Conservation (phyloP, 2,113 vertebrate species). For the Festucalex cinctus region DNA sequence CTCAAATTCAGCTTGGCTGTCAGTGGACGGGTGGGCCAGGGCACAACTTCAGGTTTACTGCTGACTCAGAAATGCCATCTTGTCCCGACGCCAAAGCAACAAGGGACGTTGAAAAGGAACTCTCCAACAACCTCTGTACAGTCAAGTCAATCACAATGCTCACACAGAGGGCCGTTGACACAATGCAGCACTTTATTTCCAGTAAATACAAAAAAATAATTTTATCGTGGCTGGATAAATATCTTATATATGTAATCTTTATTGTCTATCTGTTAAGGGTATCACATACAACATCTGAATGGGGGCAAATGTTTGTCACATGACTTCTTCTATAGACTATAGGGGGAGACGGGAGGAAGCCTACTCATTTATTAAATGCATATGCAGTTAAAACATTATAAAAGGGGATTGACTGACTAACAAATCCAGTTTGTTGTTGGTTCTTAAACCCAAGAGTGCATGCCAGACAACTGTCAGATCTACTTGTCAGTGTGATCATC, state of each 20-base stretch:
- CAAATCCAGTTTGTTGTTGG: conserved; percentile 14
- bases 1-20: conserved; percentile 62
- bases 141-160: not conserved
- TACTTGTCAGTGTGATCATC: not conserved
- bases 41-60: conserved; percentile 56
- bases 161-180: conserved; percentile 4
- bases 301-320: conserved; percentile 51
- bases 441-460: conserved; percentile 59
- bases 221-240: conserved; percentile 71
- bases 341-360: conserved; percentile 34
- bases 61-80: conserved; percentile 66
- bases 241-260: conserved; percentile 53
- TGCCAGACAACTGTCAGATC: conserved; percentile 20
- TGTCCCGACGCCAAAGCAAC: conserved; percentile 43
- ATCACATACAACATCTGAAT: conserved; percentile 11
- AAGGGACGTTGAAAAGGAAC: conserved; percentile 24
- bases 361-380: conserved; percentile 23
- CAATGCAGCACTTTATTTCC: conserved; percentile 74
- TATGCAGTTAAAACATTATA: conserved; percentile 34
- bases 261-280: conserved; percentile 19
- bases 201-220: conserved; percentile 79
- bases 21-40: conserved; percentile 41
- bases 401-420: conserved; percentile 31
- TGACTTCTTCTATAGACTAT: conserved; percentile 23
- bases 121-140: not conserved